These are phyloP conservation scores for Dasyurus viverrinus DNA, from an alignment of 2,113 vertebrate species.

Conservation along the genomic window DNA sequence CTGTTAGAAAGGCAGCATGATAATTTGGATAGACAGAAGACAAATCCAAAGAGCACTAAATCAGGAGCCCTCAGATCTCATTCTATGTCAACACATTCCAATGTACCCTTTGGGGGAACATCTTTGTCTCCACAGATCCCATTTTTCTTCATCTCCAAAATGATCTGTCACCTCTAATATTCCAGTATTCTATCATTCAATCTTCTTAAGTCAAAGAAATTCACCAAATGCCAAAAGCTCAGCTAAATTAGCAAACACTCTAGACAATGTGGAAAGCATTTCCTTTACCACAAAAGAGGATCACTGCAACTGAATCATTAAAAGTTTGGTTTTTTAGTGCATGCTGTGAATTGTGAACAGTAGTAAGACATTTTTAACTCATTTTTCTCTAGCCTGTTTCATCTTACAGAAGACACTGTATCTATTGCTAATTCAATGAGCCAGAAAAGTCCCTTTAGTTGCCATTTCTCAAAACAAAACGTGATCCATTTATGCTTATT, in stretches of 20 bases:
- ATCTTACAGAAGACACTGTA: not conserved
- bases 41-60: not conserved
- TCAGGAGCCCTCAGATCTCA: not conserved
- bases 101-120: not conserved
- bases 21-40: not conserved
- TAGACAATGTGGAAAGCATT: not conserved
- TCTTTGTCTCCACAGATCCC: not conserved
- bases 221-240: not conserved
- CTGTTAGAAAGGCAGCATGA: not conserved
- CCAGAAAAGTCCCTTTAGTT: not conserved
- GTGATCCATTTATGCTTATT: not conserved
- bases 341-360: not conserved
- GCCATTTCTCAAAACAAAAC: not conserved
- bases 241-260: not conserved
- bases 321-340: not conserved
- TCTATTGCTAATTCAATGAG: not conserved
- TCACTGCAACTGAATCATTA: not conserved
- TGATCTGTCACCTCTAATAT: not conserved
- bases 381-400: not conserved
- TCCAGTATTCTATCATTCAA: not conserved
- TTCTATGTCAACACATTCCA: not conserved
- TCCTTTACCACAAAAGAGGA: not conserved
- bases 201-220: not conserved
- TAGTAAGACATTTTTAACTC: not conserved
- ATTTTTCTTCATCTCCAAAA: not conserved